Percentiles rank a stretch among this genome's conserved stretches.
Evolutionary conservation across 2,113 vertebrate genomes (phyloP).

Genomic region (Corythornis madagascariensis): DNA sequence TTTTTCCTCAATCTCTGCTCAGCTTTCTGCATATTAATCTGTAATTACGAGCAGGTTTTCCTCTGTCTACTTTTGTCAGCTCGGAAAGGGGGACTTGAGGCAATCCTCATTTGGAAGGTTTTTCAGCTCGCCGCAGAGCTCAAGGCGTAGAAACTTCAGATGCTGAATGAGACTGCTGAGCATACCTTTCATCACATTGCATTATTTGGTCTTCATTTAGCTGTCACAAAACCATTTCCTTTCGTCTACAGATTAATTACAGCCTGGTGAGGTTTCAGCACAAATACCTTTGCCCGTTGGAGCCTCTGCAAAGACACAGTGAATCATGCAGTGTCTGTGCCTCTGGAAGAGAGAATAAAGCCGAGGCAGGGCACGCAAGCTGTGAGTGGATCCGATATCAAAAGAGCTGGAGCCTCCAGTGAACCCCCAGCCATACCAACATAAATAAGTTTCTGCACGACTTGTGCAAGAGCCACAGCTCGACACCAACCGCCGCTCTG

Average conservation of each 20-base stretch:
- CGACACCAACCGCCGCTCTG: neutral
- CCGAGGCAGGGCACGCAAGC: conserved; percentile 23
- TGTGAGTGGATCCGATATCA: conserved; percentile 63
- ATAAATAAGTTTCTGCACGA: conserved; percentile 53
- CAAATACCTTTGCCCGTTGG: conserved; percentile 24
- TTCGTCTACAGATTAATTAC: conserved; percentile 67
- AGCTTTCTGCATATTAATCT: neutral
- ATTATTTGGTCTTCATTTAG: conserved; percentile 69
- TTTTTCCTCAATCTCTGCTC: neutral
- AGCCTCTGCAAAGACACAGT: conserved; percentile 51
- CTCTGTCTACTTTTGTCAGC: neutral
- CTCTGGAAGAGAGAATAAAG: conserved; percentile 54
- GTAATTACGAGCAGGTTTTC: neutral
- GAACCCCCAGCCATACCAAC: conserved; percentile 37
- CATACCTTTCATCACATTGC: conserved; percentile 52
- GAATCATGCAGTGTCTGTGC: conserved; percentile 63
- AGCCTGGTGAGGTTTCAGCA: conserved; percentile 55
- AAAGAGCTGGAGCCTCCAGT: conserved; percentile 49
- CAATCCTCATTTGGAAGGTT: neutral
- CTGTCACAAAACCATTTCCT: conserved; percentile 70
- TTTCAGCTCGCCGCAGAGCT: conserved; percentile 19
- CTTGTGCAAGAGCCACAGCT: conserved; percentile 12
- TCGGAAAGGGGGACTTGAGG: neutral
- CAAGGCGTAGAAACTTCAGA: conserved; percentile 24
- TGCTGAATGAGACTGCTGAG: neutral